Percentiles rank a stretch among this genome's conserved stretches.
These are phyloP conservation scores for Eupsittula cactorum DNA, from an alignment of 2,113 vertebrate genomes.

Conservation along the genomic window DNA sequence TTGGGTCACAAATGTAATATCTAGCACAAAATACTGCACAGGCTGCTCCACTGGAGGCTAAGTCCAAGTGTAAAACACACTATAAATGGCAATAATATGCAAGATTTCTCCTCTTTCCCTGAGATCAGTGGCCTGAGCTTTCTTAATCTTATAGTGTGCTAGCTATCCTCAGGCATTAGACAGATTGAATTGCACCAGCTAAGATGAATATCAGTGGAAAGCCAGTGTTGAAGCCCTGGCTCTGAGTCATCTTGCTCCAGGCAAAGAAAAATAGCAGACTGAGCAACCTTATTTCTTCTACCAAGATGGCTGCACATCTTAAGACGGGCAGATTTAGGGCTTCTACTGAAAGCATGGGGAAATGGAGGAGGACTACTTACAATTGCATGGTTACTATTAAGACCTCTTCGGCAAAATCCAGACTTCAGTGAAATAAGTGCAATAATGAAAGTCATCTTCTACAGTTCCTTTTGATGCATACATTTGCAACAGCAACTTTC, in stretches of 20 bases:
- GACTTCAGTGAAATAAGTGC: background rate
- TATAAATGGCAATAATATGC: background rate
- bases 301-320: background rate
- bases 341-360: background rate
- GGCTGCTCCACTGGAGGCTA: background rate
- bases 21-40: background rate
- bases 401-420: background rate
- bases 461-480: background rate
- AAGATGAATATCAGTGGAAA: background rate
- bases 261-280: background rate
- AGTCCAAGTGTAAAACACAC: background rate
- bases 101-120: background rate
- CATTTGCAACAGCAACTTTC: background rate
- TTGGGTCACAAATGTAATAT: background rate
- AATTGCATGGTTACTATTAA: background rate
- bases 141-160: background rate
- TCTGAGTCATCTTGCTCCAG: conserved; percentile 1
- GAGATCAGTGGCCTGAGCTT: background rate
- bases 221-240: background rate
- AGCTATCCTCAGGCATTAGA: background rate
- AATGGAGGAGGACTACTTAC: background rate
- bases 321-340: background rate
- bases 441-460: background rate
- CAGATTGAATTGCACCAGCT: background rate
- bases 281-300: background rate